Evolutionary conservation across 2,888 invertebrate species (phyloP).

Genomic region (Aleiodes testaceus): DNA sequence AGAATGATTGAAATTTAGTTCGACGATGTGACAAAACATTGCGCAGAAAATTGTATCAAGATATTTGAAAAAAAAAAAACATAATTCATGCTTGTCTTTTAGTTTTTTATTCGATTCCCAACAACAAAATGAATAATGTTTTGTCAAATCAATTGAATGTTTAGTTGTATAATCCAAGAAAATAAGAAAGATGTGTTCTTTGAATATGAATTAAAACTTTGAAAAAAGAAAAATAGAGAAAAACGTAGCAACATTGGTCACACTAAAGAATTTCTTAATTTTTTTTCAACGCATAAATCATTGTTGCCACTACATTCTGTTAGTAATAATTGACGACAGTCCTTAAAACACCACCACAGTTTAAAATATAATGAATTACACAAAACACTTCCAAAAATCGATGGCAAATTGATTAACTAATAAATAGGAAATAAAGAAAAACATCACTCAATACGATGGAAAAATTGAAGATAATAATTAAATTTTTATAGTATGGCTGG

Average conservation of each 20-base stretch:
- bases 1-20: slow-evolving; percentile 63
- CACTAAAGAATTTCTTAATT: background rate
- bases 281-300: slow-evolving; percentile 42
- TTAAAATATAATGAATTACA: slow-evolving; percentile 41
- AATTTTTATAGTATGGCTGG: slow-evolving; percentile 88
- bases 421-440: slow-evolving; percentile 16
- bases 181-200: slow-evolving; percentile 49
- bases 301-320: slow-evolving; percentile 43
- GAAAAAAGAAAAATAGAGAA: slow-evolving; percentile 1
- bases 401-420: slow-evolving; percentile 4
- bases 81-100: slow-evolving; percentile 1
- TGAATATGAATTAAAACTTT: background rate
- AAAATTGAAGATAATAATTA: slow-evolving; percentile 68
- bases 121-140: slow-evolving; percentile 56
- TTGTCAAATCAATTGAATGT: slow-evolving; percentile 67
- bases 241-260: slow-evolving; percentile 50
- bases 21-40: slow-evolving; percentile 67
- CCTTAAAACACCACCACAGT: slow-evolving; percentile 39
- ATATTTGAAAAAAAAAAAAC: slow-evolving; percentile 26
- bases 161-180: slow-evolving; percentile 61
- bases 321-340: background rate
- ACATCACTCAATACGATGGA: background rate
- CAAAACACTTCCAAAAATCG: background rate
- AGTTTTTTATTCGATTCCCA: slow-evolving; percentile 2
- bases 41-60: slow-evolving; percentile 8